These are phyloP conservation scores for Jacana jacana DNA, from an alignment of 2,113 vertebrate species.

Conservation along the genomic window DNA sequence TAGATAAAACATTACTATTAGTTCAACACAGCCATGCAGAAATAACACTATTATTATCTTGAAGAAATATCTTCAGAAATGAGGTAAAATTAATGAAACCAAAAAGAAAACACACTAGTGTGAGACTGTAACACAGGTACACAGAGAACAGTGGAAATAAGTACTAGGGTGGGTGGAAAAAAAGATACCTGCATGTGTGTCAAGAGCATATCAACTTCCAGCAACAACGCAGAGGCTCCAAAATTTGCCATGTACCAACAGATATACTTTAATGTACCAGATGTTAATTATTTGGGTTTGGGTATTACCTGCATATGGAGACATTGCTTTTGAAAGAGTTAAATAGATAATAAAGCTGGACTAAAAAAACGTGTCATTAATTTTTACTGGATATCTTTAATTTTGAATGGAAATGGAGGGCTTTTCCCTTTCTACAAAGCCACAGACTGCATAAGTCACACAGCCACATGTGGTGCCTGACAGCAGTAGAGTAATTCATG, in stretches of 20 bases:
- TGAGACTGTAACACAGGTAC: neutral
- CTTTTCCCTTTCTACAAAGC: neutral
- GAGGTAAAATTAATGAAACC: neutral
- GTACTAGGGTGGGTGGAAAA: neutral
- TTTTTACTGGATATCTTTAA: neutral
- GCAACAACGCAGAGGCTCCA: neutral
- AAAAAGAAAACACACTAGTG: neutral
- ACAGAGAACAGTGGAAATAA: neutral
- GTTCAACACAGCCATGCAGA: neutral
- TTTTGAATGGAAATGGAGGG: neutral
- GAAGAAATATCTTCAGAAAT: neutral
- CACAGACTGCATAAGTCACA: neutral
- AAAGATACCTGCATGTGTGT: neutral
- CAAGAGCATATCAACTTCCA: neutral
- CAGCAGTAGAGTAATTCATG: accelerated
- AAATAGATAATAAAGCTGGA: neutral
- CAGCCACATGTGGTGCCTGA: accelerated
- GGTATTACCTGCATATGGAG: neutral
- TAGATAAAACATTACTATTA: neutral
- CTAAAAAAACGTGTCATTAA: neutral
- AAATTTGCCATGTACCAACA: neutral
- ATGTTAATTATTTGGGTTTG: neutral
- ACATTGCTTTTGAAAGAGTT: neutral
- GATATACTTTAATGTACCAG: neutral
- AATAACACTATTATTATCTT: neutral